Evolutionary conservation across 1,140 invertebrate genomes (phyloP).

Genomic region (Drosophila insularis): DNA sequence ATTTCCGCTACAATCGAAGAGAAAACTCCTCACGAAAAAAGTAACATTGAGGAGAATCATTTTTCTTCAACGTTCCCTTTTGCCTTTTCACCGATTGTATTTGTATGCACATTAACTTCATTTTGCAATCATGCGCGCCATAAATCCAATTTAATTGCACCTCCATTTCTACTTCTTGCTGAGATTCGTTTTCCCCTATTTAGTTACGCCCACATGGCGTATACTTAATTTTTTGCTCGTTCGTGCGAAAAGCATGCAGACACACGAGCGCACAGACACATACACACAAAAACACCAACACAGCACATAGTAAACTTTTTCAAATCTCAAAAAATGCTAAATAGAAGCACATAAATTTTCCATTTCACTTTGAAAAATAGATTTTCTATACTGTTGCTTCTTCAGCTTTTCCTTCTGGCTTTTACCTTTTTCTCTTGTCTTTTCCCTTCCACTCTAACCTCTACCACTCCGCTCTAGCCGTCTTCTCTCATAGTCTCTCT

Average conservation of each 20-base stretch:
- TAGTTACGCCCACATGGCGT: conserved; percentile 60
- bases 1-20: conserved; percentile 48
- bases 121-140: conserved; percentile 76
- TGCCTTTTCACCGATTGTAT: conserved; percentile 57
- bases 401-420: background rate
- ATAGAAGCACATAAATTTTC: conserved; percentile 79
- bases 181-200: conserved; percentile 15
- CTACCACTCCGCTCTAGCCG: background rate
- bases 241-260: conserved; percentile 43
- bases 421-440: background rate
- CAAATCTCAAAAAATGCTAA: conserved; percentile 58
- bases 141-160: conserved; percentile 79
- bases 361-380: conserved; percentile 60
- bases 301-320: conserved; percentile 37
- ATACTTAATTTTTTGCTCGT: conserved; percentile 73
- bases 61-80: conserved; percentile 46
- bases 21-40: background rate
- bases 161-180: conserved; percentile 5
- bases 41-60: conserved; percentile 65
- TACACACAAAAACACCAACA: too few relatives aligned
- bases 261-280: background rate
- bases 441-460: background rate
- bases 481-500: background rate
- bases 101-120: conserved; percentile 77
- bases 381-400: conserved; percentile 64